These are phyloP conservation scores for Molossus alvarezi DNA, from an alignment of 2,797 vertebrate genomes.

Conservation along the genomic window DNA sequence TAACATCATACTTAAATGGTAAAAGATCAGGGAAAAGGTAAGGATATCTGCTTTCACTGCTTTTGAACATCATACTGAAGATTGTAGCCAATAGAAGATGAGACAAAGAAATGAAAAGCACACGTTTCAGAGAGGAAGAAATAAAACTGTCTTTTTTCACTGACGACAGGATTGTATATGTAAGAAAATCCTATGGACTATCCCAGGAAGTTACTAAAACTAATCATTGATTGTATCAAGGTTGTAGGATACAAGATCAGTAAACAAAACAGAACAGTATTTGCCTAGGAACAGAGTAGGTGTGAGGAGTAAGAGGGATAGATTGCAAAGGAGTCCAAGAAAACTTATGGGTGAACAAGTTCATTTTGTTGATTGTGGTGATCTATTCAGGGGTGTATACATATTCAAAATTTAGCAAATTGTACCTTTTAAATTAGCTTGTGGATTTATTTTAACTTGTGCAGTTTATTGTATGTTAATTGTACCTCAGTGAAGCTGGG, in stretches of 20 bases:
- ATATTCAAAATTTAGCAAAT: neutral
- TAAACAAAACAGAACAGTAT: neutral
- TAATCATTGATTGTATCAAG: slow-evolving; percentile 2
- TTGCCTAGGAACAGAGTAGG: neutral
- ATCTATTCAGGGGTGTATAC: neutral
- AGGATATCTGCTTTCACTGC: neutral
- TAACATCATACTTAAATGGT: neutral
- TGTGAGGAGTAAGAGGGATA: neutral
- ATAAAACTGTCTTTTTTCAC: neutral
- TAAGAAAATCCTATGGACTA: neutral
- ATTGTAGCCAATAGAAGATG: neutral
- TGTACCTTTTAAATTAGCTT: neutral
- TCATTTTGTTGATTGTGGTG: neutral
- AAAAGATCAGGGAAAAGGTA: neutral
- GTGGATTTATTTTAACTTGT: neutral
- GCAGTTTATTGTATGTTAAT: neutral
- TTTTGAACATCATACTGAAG: neutral
- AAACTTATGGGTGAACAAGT: neutral
- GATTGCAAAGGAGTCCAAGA: neutral
- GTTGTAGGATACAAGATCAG: neutral
- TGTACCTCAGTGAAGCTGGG: neutral
- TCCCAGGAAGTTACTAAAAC: neutral
- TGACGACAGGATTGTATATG: neutral
- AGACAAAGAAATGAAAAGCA: neutral
- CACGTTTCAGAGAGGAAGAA: slow-evolving; percentile 1